phyloP scores from a whole-genome alignment of 2,888 invertebrate genomes.

The Flabesymbios commensalis region DNA sequence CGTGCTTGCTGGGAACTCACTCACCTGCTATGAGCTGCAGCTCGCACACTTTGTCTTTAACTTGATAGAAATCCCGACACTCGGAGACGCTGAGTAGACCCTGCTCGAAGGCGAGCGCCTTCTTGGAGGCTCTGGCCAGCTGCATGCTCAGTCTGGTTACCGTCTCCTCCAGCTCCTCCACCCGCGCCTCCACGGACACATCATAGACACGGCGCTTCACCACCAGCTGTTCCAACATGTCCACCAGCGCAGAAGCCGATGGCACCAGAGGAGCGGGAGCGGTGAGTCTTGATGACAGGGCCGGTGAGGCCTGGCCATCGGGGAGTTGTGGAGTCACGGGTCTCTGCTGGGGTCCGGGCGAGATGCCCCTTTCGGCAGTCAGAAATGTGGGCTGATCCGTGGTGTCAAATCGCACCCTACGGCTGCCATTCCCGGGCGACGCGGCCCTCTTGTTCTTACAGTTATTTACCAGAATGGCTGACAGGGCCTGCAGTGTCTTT shows the following conservation, averaged over 20 bases:
- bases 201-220: constrained; percentile 5
- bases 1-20: too few species aligned
- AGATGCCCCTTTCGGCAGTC: too few species aligned
- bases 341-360: too few species aligned
- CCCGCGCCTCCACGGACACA: constrained; percentile 40
- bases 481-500: not conserved
- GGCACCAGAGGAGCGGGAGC: too few species aligned
- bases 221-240: constrained; percentile 8
- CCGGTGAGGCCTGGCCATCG: too few species aligned
- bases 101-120: constrained; percentile 47
- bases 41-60: constrained; percentile 40
- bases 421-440: too few species aligned
- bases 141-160: constrained; percentile 52
- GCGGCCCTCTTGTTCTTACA: too few species aligned
- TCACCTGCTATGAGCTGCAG: constrained; percentile 47
- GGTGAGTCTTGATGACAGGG: too few species aligned
- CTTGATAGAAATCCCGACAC: constrained; percentile 37
- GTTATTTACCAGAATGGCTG: constrained; percentile 2
- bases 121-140: constrained; percentile 46
- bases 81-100: constrained; percentile 46
- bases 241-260: not conserved
- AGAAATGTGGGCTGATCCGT: not conserved
- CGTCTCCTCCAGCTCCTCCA: constrained; percentile 56
- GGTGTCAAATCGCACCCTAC: constrained; percentile 5
- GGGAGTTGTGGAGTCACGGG: too few species aligned